Evolutionary conservation across 2,888 invertebrate genomes (phyloP), one percentile per base, ranked within the genome.

Genomic region (Xestoiulus laeticollis): DNA sequence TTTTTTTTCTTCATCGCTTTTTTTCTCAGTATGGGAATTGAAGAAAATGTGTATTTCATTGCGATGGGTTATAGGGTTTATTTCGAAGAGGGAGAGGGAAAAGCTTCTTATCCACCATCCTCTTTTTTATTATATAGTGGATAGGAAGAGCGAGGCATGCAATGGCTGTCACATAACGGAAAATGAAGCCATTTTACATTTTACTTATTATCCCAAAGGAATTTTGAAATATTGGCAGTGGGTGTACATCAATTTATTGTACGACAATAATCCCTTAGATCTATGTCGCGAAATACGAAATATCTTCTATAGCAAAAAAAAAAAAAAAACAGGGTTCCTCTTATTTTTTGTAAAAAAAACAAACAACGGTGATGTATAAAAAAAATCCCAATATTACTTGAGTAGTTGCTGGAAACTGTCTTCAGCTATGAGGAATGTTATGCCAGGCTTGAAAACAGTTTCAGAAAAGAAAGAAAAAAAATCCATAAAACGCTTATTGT

Each of bases 41-140:
- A 68, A 68, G 68, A 68, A 68, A 68, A 68, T 68, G 68, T 68
- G 68, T 68, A 68, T 68, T 68, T 68, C 68, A 68, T 68, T 68
- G 68, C 68, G 22, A 26, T 6, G 68, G 68, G n/a, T 16, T 48
- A 8, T 68, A 22, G 68, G 68, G 68, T 22, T 68, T n/a, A n/a
- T n/a, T 12, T 22, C 26, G 68, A 68, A 68, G 68, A 22, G 26
- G 68, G 68, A 19, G 68, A n/a, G 68, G 12, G 22, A 22, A 68
- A 68, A 68, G 68, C 68, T 26, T 68, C 26, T 68, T 68, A 68
- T 59, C 48, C 48, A 8, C 22, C 26, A 22, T 26, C 26, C 26
- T 22, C 26, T 68, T 68, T 12, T 68, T 26, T 6, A 12, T 68
- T 26, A 8, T 68, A 26, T n/a, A 22, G 22, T n/a, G 19, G n/a